Conservation (phyloP, 2,888 invertebrate genomes). For the Scaptomyza polygonia region DNA sequence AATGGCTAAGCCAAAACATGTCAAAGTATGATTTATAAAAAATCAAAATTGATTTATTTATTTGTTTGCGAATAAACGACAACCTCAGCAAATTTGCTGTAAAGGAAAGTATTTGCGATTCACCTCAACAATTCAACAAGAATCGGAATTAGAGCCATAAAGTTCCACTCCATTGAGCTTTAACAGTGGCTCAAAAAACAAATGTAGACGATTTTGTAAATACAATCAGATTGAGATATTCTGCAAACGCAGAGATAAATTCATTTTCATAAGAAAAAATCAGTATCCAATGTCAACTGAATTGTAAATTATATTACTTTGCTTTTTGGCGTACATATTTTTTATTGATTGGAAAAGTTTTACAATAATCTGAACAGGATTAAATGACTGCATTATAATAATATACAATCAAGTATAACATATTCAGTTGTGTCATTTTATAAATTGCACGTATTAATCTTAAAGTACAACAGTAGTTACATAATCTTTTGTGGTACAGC, state of each 20-base stretch:
- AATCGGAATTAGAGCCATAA: conserved; percentile 16
- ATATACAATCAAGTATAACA: background rate
- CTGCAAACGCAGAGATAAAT: background rate
- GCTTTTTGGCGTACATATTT: background rate
- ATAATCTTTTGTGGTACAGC: conserved; percentile 11
- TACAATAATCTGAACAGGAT: background rate
- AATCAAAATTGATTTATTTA: conserved; percentile 58
- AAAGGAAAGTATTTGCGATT: conserved; percentile 35
- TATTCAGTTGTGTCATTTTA: background rate
- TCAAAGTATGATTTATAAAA: conserved; percentile 55
- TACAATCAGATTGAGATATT: background rate
- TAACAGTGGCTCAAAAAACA: background rate
- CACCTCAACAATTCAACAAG: conserved; percentile 29
- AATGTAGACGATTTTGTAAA: background rate
- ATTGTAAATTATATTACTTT: background rate
- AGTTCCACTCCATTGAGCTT: background rate
- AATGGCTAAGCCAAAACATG: conserved; percentile 44
- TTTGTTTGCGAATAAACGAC: conserved; percentile 35
- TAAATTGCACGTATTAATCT: background rate
- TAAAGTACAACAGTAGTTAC: background rate
- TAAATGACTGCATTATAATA: background rate
- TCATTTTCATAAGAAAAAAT: background rate
- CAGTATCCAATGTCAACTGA: too few relatives aligned
- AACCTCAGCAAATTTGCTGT: conserved; percentile 25
- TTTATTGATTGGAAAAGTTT: background rate